These are phyloP conservation scores for Poeciliopsis prolifica DNA, from an alignment of 2,113 vertebrate species.

Conservation along the genomic window DNA sequence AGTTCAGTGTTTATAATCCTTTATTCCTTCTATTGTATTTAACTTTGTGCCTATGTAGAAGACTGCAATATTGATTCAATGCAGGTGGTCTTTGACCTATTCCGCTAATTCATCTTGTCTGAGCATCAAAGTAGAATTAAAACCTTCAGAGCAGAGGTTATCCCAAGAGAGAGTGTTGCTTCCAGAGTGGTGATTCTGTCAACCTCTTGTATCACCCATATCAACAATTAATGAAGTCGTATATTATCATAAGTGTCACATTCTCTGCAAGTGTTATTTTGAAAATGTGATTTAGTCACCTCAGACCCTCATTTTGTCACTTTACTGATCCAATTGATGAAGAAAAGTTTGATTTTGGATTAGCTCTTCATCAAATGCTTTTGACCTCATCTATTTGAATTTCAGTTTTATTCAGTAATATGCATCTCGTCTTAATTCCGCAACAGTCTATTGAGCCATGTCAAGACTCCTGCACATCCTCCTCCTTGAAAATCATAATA, in stretches of 20 bases:
- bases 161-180: background rate
- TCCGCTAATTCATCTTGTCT: conserved; percentile 41
- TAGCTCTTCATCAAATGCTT: conserved; percentile 31
- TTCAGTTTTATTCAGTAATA: conserved; percentile 1
- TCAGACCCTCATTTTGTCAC: conserved; percentile 21
- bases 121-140: conserved; percentile 53
- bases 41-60: conserved; percentile 16
- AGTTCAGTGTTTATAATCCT: conserved; percentile 4
- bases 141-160: conserved; percentile 21
- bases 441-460: conserved; percentile 37
- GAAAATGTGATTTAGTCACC: conserved; percentile 1
- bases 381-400: conserved; percentile 13
- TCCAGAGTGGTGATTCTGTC: conserved; percentile 3
- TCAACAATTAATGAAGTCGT: conserved; percentile 51
- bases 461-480: conserved; percentile 31
- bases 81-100: conserved; percentile 26
- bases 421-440: background rate
- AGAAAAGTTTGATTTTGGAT: conserved; percentile 39
- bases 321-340: conserved; percentile 31
- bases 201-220: conserved; percentile 11
- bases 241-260: conserved; percentile 30
- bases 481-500: conserved; percentile 44
- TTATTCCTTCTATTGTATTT: conserved; percentile 5
- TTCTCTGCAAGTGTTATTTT: conserved; percentile 34
- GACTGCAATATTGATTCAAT: conserved; percentile 52